Conservation (phyloP, 2,888 invertebrate species). For the Lasiommata megera region DNA sequence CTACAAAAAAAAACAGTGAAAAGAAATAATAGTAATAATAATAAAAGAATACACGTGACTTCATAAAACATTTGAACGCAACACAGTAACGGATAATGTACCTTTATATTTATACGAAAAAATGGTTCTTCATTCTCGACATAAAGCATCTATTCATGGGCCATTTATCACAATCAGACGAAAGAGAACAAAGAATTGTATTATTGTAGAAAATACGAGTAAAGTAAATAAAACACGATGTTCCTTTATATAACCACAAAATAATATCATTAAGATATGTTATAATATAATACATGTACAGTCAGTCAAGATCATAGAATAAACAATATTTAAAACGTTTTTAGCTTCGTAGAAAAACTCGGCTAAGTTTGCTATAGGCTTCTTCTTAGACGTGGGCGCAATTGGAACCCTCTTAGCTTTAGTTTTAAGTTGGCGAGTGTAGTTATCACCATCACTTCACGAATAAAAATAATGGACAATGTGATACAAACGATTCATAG, state of each 20-base stretch:
- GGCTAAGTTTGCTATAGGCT: no score
- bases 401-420: no score
- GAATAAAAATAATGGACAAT: no score
- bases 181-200: conserved; percentile 31
- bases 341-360: no score
- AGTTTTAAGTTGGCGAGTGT: no score
- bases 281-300: no score
- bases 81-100: neutral
- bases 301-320: neutral
- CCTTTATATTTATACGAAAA: neutral
- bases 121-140: neutral
- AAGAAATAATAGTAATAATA: no score
- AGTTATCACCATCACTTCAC: no score
- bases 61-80: neutral
- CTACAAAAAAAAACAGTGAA: no score
- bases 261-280: neutral
- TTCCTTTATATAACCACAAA: neutral
- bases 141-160: conserved; percentile 34
- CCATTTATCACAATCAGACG: conserved; percentile 38
- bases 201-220: conserved; percentile 33
- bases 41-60: neutral
- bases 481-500: no score
- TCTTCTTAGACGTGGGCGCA: no score
- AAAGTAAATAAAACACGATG: neutral
- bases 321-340: neutral